Evolutionary conservation across 2,113 vertebrate genomes (phyloP), one percentile per base, ranked within the genome.

Genomic region (Phocoena sinus): DNA sequence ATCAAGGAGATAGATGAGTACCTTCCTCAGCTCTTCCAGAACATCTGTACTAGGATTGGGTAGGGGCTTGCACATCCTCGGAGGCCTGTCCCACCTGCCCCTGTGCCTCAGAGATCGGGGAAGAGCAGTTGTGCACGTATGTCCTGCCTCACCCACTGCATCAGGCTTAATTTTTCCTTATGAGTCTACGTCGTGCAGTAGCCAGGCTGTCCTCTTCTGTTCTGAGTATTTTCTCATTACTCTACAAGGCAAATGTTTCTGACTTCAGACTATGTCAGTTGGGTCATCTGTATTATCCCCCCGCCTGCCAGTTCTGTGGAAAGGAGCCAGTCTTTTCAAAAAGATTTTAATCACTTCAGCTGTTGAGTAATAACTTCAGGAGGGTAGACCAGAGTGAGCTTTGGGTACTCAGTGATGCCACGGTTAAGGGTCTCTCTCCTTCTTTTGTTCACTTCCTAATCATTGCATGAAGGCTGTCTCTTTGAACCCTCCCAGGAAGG

Each of bases 261-360:
- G 53, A 96, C 53, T 62, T 93, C 5, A 28, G 4, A 47, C 13
- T 86, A n/a, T 93, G 87, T 77, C 44, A 21, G 36, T 87, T 68
- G 89, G 65, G 71, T 91, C 58, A 65, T 91, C 31, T 79, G 47
- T 77, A 44, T 81, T 91, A 62, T 76, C 50, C 82, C 50, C 23
- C 18, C 28, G 38, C 82, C 67, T 94, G 74, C 68, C 79, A 87
- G 94, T 89, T 89, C 92, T 83, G 81, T 97, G 83, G 73, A 94
- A 97, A 87, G 65, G 58, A 95, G 70, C 63, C 74, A 47, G 41
- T 60, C 47, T 96, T 93, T 93, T 82, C 23, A 83, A 89, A 97
- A 89, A 79, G 93, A 41, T 60, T 89, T 89, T 91, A 96, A 87
- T 90, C 68, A 33, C 63, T 79, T 81, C 41, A 70, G 74, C 63